Evolutionary conservation across 1,140 invertebrate species (phyloP).

Genomic region (Pseudobourletiella spinata): DNA sequence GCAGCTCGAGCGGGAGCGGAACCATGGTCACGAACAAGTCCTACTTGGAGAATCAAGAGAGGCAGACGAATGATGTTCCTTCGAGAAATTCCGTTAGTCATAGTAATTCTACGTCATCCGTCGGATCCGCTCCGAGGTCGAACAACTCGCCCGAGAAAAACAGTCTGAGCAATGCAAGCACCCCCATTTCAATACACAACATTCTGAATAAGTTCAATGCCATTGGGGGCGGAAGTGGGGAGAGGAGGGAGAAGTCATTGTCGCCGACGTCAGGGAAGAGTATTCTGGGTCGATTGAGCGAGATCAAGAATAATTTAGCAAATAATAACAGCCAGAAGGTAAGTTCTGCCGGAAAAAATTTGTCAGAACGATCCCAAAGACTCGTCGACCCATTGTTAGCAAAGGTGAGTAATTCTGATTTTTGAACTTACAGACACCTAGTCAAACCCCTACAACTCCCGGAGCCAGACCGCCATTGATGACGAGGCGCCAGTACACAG

Average conservation of each 20-base stretch:
- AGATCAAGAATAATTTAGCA: constrained; percentile 31
- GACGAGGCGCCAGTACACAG: constrained; percentile 74
- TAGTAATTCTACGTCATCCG: constrained; percentile 28
- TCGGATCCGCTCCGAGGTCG: constrained; percentile 8
- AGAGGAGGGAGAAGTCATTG: constrained; percentile 21
- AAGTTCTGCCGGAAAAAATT: too few relatives aligned
- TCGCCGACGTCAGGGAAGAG: constrained; percentile 17
- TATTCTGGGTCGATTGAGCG: constrained; percentile 26
- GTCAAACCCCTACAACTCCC: constrained; percentile 12
- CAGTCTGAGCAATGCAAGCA: constrained; percentile 16
- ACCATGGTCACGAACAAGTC: neutral
- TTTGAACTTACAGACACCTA: constrained; percentile 3
- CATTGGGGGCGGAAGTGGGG: neutral
- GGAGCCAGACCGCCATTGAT: constrained; percentile 48
- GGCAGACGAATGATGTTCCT: constrained; percentile 5
- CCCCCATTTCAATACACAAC: constrained; percentile 34
- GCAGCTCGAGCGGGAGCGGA: neutral
- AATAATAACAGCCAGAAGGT: constrained; percentile 34
- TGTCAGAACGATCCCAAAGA: too few relatives aligned
- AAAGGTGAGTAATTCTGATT: too few relatives aligned
- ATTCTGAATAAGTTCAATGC: constrained; percentile 32
- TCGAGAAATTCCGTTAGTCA: constrained; percentile 24
- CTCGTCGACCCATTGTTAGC: too few relatives aligned
- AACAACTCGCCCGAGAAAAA: constrained; percentile 20
- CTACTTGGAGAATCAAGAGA: neutral